Conservation (phyloP, 2,113 vertebrate genomes). For the Copsychus sechellarum region DNA sequence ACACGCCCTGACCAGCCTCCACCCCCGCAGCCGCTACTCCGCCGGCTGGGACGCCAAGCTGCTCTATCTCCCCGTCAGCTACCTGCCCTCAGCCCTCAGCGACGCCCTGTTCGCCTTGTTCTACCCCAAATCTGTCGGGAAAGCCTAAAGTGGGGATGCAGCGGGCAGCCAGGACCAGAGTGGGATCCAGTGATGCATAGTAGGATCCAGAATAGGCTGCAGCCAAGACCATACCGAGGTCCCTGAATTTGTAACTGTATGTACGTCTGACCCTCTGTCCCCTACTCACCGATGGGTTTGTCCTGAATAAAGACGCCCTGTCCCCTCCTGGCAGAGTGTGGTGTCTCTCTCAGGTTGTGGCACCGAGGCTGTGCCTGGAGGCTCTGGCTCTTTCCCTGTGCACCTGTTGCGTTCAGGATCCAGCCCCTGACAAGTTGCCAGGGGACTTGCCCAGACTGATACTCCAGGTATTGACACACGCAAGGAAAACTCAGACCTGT, state of each 20-base stretch:
- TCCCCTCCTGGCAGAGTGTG: not conserved
- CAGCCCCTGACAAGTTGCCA: accelerated
- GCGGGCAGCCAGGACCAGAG: not conserved
- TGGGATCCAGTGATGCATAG: accelerated
- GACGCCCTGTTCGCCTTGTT: conserved; percentile 59
- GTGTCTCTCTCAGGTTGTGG: not conserved
- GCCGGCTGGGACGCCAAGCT: conserved; percentile 77
- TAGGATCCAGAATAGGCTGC: not conserved
- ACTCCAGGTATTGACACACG: accelerated
- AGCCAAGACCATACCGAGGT: no score
- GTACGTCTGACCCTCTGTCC: not conserved
- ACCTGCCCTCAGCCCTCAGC: conserved; percentile 76
- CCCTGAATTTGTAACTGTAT: not conserved
- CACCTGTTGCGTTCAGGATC: accelerated
- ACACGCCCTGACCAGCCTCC: conserved; percentile 74
- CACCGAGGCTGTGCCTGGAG: accelerated
- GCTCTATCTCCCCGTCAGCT: conserved; percentile 71
- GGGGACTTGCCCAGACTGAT: accelerated
- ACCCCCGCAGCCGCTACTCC: conserved; percentile 75
- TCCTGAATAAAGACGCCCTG: not conserved
- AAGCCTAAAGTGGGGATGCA: not conserved
- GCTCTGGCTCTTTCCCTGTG: accelerated
- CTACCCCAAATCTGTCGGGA: conserved; percentile 25
- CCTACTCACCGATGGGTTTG: not conserved
- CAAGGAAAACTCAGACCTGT: not conserved